Evolutionary conservation across 2,888 invertebrate species (phyloP).

Genomic region (Gari tellinella): DNA sequence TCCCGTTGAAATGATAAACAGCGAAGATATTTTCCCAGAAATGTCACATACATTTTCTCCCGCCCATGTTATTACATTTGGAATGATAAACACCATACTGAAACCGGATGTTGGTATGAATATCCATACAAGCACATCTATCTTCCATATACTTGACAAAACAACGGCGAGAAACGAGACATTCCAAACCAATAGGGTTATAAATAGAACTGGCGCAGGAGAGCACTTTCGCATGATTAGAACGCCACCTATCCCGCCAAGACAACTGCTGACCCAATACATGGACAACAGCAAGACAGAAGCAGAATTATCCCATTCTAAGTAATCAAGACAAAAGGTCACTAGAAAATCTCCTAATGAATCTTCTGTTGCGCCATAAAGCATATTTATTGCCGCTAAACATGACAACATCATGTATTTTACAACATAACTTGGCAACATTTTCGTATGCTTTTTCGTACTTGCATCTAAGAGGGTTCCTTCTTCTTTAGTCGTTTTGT

Average conservation of each 20-base stretch:
- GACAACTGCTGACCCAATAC: conserved; percentile 29
- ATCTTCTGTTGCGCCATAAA: conserved; percentile 27
- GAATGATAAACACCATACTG: conserved; percentile 28
- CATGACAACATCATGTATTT: background rate
- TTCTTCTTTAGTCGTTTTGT: background rate
- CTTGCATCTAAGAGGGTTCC: too few relatives aligned
- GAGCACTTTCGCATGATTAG: conserved; percentile 6
- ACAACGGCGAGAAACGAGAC: background rate
- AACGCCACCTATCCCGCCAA: conserved; percentile 23
- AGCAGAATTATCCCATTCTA: conserved; percentile 17
- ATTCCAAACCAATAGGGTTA: conserved; percentile 12
- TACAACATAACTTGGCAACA: background rate
- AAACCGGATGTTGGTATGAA: conserved; percentile 22
- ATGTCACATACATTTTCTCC: conserved; percentile 26
- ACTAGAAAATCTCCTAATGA: conserved; percentile 19
- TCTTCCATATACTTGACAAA: background rate
- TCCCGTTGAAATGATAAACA: conserved; percentile 23
- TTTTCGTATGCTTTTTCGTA: background rate
- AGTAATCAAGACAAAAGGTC: conserved; percentile 22
- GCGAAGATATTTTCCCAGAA: conserved; percentile 25
- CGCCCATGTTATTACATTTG: conserved; percentile 33
- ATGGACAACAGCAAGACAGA: conserved; percentile 17
- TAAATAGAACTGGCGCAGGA: conserved; percentile 2
- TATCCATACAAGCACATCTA: conserved; percentile 21
- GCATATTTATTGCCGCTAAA: background rate